phyloP scores from a whole-genome alignment of 92 coral and sea anemone species.

The Zoanthus solanderi region DNA sequence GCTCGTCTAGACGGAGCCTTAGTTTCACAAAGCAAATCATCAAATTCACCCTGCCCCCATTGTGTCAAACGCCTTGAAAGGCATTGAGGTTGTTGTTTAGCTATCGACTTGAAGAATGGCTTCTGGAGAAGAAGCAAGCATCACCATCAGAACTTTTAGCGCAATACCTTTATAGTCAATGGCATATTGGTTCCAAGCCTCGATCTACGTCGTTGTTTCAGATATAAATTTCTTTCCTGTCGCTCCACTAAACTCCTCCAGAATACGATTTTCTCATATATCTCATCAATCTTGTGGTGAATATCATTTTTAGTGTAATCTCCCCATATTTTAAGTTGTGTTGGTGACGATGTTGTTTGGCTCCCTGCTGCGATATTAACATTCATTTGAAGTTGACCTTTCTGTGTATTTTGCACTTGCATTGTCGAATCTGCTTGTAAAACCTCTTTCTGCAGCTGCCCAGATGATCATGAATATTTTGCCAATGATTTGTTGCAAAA shows the following conservation, averaged over 20 bases:
- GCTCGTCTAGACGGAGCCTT: neutral
- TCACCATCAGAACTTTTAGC: neutral
- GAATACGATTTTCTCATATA: neutral
- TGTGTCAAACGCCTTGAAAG: constrained; percentile 50
- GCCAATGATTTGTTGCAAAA: neutral
- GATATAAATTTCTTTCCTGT: neutral
- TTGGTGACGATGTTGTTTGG: neutral
- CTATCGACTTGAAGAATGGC: neutral
- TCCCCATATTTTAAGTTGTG: neutral
- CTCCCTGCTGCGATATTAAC: neutral
- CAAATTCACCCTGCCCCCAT: constrained; percentile 60
- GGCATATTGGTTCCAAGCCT: neutral
- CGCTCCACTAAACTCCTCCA: neutral
- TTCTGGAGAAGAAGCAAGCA: neutral
- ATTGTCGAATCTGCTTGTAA: neutral
- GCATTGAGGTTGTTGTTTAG: neutral
- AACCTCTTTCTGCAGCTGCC: neutral
- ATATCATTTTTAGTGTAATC: neutral
- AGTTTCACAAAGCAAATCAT: constrained; percentile 46
- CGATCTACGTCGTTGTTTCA: neutral
- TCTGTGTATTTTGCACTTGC: neutral
- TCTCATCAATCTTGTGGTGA: neutral
- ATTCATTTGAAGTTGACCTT: neutral
- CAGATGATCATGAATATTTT: neutral
- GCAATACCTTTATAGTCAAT: neutral